Base-by-base conservation (phyloP, 2,888 invertebrate genomes). In the Hirtodrosophila duncani region DNA sequence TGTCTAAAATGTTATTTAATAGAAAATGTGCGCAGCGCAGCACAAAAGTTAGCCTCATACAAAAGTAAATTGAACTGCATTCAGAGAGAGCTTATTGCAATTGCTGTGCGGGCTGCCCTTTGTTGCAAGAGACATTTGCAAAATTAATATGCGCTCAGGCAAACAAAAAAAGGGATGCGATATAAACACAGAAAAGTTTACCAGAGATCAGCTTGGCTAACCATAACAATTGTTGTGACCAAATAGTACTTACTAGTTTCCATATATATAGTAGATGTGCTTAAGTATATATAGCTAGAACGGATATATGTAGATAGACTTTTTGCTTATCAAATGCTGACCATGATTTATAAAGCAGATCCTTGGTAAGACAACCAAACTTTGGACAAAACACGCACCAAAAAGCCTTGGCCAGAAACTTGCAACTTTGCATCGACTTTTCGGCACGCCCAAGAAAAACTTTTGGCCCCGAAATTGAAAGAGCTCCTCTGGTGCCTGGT, bases 1-100 rank as follows among this genome's bases (percentile, higher is more conserved):
- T 80, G 72, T 68, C 72, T 64, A 64, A 72, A 72, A 57, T 80
- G 53, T 57, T 68, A 62, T 72, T 72, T 71, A 66, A 78, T 71
- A 56, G 66, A 68, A 70, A 70, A 69, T 45, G 29, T 49, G 50
- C 53, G 31, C 30, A 8, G 48, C 38, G 9, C n/a, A 39, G 56
- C 52, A 62, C 62, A 77, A 64, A 64, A 68, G 65, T 44, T 50
- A 34, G 17, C 16, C 11, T n/a, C 16, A 16, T 9, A 14, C 36
- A 41, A 45, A 64, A 61, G 55, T 48, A 66, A 78, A 72, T 81
- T 80, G 63, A 72, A 78, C 81, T 72, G 74, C 68, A 52, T 56
- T 79, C 49, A 38, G 44, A 11, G 37, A 13, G 11, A 46, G 67
- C 64, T 75, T 63, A 61, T 61, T 60, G 60, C 67, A 61, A 56